Conservation (phyloP, 2,797 vertebrate species). For the Rhinophrynus dorsalis region DNA sequence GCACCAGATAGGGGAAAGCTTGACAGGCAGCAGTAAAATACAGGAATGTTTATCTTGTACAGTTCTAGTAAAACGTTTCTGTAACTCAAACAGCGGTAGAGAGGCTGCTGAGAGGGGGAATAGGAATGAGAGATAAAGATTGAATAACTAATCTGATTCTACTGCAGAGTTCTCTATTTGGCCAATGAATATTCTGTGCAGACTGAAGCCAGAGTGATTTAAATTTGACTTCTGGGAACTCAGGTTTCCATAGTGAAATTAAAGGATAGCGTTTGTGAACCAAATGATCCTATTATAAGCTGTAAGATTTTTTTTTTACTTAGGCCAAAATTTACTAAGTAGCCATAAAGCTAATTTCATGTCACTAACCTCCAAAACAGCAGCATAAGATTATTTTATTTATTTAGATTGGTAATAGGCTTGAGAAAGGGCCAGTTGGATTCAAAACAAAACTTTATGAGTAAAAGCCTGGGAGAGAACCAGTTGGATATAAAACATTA, state of each 20-base stretch:
- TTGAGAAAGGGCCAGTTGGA: no score
- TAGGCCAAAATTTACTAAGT: no score
- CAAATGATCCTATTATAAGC: no score
- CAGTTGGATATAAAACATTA: no score
- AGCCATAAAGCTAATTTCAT: no score
- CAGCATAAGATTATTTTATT: no score
- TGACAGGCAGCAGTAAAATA: conserved; percentile 14
- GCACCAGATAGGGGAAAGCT: conserved; percentile 16
- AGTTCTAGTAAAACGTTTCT: conserved; percentile 30
- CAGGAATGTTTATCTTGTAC: conserved; percentile 40
- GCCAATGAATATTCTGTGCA: neutral
- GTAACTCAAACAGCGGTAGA: conserved; percentile 8
- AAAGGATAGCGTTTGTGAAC: no score
- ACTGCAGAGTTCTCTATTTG: conserved; percentile 2
- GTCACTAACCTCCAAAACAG: no score
- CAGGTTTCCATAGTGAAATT: neutral
- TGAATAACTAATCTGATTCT: conserved; percentile 5
- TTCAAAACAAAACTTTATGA: no score
- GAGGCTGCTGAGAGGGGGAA: conserved; percentile 18
- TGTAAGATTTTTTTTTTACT: no score
- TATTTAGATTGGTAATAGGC: no score
- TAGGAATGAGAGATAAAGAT: neutral
- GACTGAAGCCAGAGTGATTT: neutral
- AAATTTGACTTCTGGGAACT: neutral
- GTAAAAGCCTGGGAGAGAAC: no score